Conservation (phyloP, 2,797 vertebrate genomes). For the Pteropus rufus region DNA sequence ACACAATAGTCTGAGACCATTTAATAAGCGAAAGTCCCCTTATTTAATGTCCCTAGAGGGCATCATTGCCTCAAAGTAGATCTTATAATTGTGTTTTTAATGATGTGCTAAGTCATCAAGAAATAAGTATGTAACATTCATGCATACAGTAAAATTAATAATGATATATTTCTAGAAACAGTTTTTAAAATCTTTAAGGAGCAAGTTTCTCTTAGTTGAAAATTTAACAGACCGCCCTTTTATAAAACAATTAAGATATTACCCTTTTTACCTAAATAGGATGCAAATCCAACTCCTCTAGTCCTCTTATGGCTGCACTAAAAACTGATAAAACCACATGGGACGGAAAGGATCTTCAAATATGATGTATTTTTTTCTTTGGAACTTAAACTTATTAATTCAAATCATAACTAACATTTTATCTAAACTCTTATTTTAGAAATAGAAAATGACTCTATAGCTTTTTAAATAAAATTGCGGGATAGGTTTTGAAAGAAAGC, state of each 20-base stretch:
- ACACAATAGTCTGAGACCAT: background rate
- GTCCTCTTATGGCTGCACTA: background rate
- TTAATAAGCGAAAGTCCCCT: background rate
- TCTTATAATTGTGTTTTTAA: background rate
- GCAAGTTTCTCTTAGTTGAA: background rate
- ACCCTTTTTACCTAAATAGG: background rate
- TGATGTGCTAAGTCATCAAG: background rate
- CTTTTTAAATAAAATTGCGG: background rate
- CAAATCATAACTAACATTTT: background rate
- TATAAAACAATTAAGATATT: background rate
- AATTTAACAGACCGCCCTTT: background rate
- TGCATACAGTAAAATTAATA: background rate
- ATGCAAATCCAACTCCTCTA: background rate
- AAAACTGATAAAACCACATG: background rate
- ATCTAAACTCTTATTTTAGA: background rate
- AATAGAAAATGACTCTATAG: background rate
- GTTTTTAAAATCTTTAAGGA: background rate
- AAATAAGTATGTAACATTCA: background rate
- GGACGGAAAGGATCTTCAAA: conserved; percentile 14
- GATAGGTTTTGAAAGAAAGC: background rate
- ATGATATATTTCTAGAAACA: background rate
- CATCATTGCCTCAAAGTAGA: background rate
- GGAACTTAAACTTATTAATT: background rate
- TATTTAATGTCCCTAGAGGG: background rate
- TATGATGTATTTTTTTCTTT: background rate